These are phyloP conservation scores for Monopterus albus DNA, from an alignment of 2,113 vertebrate species.

Conservation along the genomic window DNA sequence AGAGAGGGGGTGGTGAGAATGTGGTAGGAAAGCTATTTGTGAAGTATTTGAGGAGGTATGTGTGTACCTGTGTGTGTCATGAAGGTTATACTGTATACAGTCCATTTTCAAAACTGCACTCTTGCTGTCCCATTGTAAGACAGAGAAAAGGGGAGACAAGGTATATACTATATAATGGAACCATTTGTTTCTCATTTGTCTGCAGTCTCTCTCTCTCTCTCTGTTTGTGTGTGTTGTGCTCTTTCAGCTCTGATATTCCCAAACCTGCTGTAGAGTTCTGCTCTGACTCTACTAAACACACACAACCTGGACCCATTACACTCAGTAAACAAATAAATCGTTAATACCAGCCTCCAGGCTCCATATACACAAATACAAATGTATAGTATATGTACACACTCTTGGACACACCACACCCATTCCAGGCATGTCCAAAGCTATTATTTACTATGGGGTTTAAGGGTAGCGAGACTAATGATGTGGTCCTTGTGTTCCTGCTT, in stretches of 20 bases:
- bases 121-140: constrained; percentile 32
- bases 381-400: constrained; percentile 40
- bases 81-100: background rate
- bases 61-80: constrained; percentile 8
- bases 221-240: constrained; percentile 19
- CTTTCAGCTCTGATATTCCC: constrained; percentile 45
- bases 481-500: constrained; percentile 77
- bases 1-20: constrained; percentile 62
- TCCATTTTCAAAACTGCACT: constrained; percentile 46
- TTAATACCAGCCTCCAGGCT: constrained; percentile 75
- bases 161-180: constrained; percentile 53
- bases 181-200: constrained; percentile 73
- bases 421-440: constrained; percentile 53
- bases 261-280: constrained; percentile 50
- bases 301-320: constrained; percentile 75
- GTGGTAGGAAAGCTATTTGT: constrained; percentile 52
- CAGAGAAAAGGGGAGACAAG: constrained; percentile 36
- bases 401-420: constrained; percentile 59
- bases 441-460: constrained; percentile 69
- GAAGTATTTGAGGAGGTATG: constrained; percentile 31
- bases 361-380: constrained; percentile 51
- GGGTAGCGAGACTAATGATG: constrained; percentile 77
- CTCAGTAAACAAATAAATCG: constrained; percentile 79
- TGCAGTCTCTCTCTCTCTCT: constrained; percentile 44
- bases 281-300: constrained; percentile 63